Base-by-base conservation (phyloP, 2,888 invertebrate genomes). In the Epiblema foenella region DNA sequence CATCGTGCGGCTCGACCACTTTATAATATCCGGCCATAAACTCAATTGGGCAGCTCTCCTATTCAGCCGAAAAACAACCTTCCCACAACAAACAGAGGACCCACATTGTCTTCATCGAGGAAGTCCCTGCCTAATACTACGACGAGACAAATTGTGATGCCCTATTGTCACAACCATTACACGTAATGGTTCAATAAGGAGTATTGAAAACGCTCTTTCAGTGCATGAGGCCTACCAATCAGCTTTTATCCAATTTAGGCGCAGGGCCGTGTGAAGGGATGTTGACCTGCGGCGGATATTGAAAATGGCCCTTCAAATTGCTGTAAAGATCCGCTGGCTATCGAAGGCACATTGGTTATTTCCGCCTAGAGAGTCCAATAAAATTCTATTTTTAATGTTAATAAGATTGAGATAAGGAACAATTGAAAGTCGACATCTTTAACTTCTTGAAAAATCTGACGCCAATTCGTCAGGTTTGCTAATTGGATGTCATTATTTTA, bases 11-110 rank as follows among this genome's bases (percentile, higher is more conserved):
- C 80, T 84, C 86, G 82, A 89, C 89, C 89, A 91, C 91, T 91
- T 91, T 88, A 91, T 90, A 89, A 91, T 93, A 91, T 93, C 92
- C 92, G 90, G 88, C 83, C 85, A 88, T 90, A 89, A 90, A 90
- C 89, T 89, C 91, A 90, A 91, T 91, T 90, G 89, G 85, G 78
- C 78, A 79, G 77, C 78, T 69, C 72, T 70, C 75, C 75, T 70
- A 75, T 65, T 52, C 75, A 77, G 63, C 73, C 78, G 33, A 87
- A 84, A 84, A 75, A 75, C 79, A 76, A 84, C 90, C 85, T 84
- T 89, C 76, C 69, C 46, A 12, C 75, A 71, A 68, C 75, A 77
- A 77, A 75, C 67, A 85, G 87, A 91, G 85, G 86, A 83, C 70
- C 72, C 70, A 89, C 71, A 82, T 85, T 86, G 81, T 83, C 79